Base-by-base conservation (phyloP, 2,113 vertebrate genomes). In the Anguilla japonica region DNA sequence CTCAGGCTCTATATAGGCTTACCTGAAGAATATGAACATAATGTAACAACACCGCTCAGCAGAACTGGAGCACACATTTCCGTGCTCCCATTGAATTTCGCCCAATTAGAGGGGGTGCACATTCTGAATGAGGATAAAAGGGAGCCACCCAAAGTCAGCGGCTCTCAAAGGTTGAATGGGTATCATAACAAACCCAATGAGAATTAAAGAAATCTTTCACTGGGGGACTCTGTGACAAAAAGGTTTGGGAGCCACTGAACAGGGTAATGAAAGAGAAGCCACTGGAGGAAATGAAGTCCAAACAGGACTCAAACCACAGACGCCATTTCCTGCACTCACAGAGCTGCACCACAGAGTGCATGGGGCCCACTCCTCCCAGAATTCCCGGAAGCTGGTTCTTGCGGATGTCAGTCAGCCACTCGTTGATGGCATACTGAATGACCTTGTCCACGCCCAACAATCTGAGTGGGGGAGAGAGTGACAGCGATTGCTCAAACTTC, bases 271-370 rank as follows among this genome's bases (percentile, higher is more conserved):
- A 53, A 46, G 43, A 46, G 43, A 46, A 53, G 11, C 50, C 50
- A 53, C 11, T 53, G 13, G 50, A 46, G 43, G 43, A 46, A 4
- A 53, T 13, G 2, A 53, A 14, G 50, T 11, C 9, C 50, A 53
- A 53, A 9, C 50, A 53, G 50, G 13, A 13, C 85, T 29, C 1
- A 6, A 6, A 3, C 34, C 0, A 34, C 8, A 22, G 60, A 67
- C 22, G 20, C 22, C 18, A 5, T 8, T 0, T 41, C 82, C 41
- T 60, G 29, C 41, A 96, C 97, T 97, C 88, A 98, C 97, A 97
- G 41, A 98, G 94, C 92, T 98, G 97, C n/a, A 98, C 97, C 0
- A 98, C 97, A 0, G 97, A 98, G 89, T 98, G 97, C 97, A 98
- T 98, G 87, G 97, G 97, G 3, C 97, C 97, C 1, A 98, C 97